phyloP scores from a whole-genome alignment of 2,888 invertebrate genomes.

The Phyllotreta striolata region DNA sequence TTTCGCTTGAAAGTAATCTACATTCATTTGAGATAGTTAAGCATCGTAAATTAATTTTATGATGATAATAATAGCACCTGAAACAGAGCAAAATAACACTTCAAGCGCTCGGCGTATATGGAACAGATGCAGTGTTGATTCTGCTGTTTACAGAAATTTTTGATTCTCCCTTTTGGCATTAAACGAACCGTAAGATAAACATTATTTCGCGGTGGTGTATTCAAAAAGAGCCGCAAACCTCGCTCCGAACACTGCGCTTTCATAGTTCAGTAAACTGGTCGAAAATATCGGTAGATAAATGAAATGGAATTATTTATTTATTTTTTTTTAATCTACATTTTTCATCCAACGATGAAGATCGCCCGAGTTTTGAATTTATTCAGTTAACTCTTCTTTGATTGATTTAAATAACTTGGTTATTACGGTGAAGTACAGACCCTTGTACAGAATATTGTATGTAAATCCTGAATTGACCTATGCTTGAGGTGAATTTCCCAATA shows the following conservation, averaged over 20 bases:
- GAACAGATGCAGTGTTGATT: conserved; percentile 15
- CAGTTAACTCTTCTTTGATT: background rate
- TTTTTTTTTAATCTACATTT: no score
- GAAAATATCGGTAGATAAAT: no score
- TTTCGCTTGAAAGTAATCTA: no score
- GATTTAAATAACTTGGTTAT: background rate
- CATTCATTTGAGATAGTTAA: no score
- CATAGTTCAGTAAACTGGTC: background rate
- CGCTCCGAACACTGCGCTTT: conserved; percentile 2
- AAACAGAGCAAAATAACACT: no score
- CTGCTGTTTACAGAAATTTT: conserved; percentile 14
- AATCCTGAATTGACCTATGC: no score
- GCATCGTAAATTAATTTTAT: no score
- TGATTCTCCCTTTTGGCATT: conserved; percentile 14
- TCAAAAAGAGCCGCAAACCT: conserved; percentile 12
- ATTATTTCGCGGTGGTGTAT: conserved; percentile 22
- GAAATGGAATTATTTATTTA: no score
- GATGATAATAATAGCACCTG: no score
- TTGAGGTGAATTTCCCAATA: no score
- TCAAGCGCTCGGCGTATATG: background rate
- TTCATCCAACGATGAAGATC: no score
- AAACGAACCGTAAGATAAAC: conserved; percentile 18
- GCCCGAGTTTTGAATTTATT: no score
- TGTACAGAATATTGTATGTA: background rate
- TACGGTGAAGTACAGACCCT: background rate